Conservation (phyloP, 2,888 invertebrate species). For the Ophonus ardosiacus region DNA sequence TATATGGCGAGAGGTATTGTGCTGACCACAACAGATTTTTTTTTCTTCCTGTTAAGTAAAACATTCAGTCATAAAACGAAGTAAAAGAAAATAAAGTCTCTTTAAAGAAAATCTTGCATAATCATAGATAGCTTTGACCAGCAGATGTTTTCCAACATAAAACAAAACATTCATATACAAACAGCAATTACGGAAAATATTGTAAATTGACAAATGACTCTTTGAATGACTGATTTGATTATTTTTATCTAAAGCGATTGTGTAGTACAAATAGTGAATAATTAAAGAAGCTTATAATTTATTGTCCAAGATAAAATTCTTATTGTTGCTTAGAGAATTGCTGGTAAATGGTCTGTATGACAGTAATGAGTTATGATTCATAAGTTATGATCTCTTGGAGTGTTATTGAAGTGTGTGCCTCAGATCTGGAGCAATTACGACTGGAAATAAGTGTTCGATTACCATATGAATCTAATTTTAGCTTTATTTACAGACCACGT, state of each 20-base stretch:
- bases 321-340: not conserved
- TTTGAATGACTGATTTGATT: not conserved
- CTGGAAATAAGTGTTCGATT: slow-evolving; percentile 22
- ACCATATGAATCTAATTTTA: slow-evolving; percentile 39
- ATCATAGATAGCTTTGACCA: too few species aligned
- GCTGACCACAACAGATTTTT: too few species aligned
- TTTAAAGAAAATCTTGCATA: too few species aligned
- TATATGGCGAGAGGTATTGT: too few species aligned
- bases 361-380: not conserved
- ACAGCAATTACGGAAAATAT: not conserved
- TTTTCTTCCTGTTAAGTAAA: too few species aligned
- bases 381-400: slow-evolving; percentile 17
- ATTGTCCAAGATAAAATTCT: not conserved
- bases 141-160: not conserved
- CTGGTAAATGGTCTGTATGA: not conserved
- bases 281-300: slow-evolving; percentile 1
- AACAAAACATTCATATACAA: not conserved
- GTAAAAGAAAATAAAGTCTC: too few species aligned
- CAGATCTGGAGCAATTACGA: slow-evolving; percentile 27
- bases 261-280: slow-evolving; percentile 11
- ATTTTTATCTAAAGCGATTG: slow-evolving; percentile 30
- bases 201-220: not conserved
- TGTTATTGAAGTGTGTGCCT: slow-evolving; percentile 8
- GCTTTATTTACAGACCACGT: slow-evolving; percentile 3
- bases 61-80: too few species aligned